A percentile compares a stretch with the other conserved stretches of the same genome.
Evolutionary conservation across 1,140 invertebrate species (phyloP).

Genomic region (Brachionus sp.): DNA sequence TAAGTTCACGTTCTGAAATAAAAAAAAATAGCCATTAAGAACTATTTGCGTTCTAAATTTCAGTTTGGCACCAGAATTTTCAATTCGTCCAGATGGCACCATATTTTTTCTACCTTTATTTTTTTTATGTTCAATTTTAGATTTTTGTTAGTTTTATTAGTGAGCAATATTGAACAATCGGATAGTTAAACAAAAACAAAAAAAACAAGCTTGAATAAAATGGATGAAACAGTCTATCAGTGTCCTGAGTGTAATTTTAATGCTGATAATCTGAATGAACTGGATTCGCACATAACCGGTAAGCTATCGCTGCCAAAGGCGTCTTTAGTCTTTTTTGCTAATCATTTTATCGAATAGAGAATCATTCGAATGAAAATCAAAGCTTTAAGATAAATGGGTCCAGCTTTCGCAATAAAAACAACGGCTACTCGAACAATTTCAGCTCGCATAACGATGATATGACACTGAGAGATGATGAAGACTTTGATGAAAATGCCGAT

Average conservation of each 20-base stretch:
- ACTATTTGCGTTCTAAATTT: conserved; percentile 1
- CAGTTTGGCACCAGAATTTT: conserved; percentile 16
- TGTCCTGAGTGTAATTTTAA: conserved; percentile 46
- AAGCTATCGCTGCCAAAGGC: background rate
- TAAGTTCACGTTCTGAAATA: conserved; percentile 38
- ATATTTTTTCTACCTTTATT: background rate
- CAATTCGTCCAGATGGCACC: background rate
- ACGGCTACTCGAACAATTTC: background rate
- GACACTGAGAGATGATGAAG: conserved; percentile 5
- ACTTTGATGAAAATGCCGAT: conserved; percentile 3
- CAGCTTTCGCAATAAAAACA: background rate
- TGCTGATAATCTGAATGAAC: conserved; percentile 19
- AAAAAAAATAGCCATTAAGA: background rate
- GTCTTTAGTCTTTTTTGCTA: background rate
- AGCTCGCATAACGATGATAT: conserved; percentile 1
- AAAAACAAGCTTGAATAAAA: background rate
- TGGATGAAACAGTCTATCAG: conserved; percentile 41
- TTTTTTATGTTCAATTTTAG: background rate
- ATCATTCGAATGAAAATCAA: conserved; percentile 20
- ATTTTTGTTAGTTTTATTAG: conserved; percentile 5
- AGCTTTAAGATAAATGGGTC: background rate
- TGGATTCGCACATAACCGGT: conserved; percentile 29
- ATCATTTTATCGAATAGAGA: background rate
- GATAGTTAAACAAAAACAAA: background rate
- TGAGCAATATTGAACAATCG: background rate